Percentiles rank a stretch among this genome's conserved stretches.
Evolutionary conservation across 35 echinoderm and acorn worm species (phyloP).

Genomic region (Nesometra sesokonis): DNA sequence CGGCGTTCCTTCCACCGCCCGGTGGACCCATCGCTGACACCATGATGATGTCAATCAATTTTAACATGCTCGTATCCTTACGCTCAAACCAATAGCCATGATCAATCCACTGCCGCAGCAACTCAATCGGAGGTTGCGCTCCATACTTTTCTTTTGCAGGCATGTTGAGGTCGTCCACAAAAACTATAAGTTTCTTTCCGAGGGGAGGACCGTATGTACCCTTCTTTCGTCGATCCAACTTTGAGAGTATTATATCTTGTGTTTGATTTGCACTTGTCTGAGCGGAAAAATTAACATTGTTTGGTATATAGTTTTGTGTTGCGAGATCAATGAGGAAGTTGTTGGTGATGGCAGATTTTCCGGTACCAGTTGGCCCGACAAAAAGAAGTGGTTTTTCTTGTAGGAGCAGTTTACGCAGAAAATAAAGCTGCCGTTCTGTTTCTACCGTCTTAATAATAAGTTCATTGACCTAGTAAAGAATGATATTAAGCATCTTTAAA

Average conservation of each 20-base stretch:
- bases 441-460: constrained; percentile 88
- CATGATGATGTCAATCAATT: constrained; percentile 63
- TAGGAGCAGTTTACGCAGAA: constrained; percentile 69
- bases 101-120: constrained; percentile 95
- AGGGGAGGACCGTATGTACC: constrained; percentile 82
- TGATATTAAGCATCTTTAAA: too few species aligned
- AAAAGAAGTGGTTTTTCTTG: constrained; percentile 80
- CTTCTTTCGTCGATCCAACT: constrained; percentile 88
- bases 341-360: constrained; percentile 98
- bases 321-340: constrained; percentile 77
- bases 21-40: constrained; percentile 97
- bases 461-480: constrained; percentile 50
- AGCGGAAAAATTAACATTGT: constrained; percentile 94
- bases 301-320: constrained; percentile 84
- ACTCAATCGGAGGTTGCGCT: constrained; percentile 96
- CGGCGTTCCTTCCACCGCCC: constrained; percentile 56
- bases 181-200: constrained; percentile 89
- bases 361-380: constrained; percentile 94
- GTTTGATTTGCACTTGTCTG: constrained; percentile 96
- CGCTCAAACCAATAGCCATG: constrained; percentile 99
- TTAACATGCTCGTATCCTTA: constrained; percentile 71
- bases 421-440: constrained; percentile 84
- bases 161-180: constrained; percentile 99
- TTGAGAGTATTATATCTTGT: constrained; percentile 94
- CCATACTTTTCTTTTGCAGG: constrained; percentile 98